Evolutionary conservation across 1,140 invertebrate species (phyloP).

Genomic region (Galleria mellonella): DNA sequence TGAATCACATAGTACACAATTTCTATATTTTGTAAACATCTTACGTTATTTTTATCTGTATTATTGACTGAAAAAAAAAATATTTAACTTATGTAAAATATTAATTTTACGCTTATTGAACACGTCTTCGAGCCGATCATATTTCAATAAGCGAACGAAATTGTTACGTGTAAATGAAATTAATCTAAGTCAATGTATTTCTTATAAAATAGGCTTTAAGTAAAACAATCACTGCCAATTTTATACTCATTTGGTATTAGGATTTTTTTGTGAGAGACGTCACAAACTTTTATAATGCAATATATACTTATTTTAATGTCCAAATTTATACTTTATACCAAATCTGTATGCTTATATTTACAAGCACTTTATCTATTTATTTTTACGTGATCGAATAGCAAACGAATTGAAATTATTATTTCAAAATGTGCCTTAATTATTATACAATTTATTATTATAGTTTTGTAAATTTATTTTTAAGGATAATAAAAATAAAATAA

Average conservation of each 20-base stretch:
- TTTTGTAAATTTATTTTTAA: constrained; percentile 37
- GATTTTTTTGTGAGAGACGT: background rate
- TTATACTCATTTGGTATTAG: constrained; percentile 17
- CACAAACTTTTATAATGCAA: background rate
- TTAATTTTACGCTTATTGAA: background rate
- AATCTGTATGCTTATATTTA: too few species aligned
- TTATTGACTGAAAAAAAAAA: too few species aligned
- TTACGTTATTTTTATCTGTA: too few species aligned
- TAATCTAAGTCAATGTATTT: constrained; percentile 26
- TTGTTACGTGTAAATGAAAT: constrained; percentile 6
- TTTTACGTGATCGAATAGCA: background rate
- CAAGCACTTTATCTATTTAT: too few species aligned
- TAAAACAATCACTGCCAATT: constrained; percentile 34
- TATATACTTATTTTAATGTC: background rate
- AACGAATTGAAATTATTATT: constrained; percentile 21
- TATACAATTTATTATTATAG: constrained; percentile 52
- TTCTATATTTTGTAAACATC: too few species aligned
- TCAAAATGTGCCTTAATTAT: constrained; percentile 65
- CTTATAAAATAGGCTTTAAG: constrained; percentile 1
- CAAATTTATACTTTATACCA: background rate
- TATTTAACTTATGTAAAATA: too few species aligned
- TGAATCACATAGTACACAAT: too few species aligned
- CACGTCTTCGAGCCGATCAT: constrained; percentile 5
- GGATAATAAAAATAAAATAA: constrained; percentile 30
- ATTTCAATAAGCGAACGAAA: background rate